Evolutionary conservation across 1,140 invertebrate genomes (phyloP).

Genomic region (fruit fly (Drosophila melanogaster)): Release_6_plus_ISO1_MT NC_004354.4:3202001-3202500

Average conservation of each 20-base stretch:
- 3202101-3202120: constrained; percentile 41
- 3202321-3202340: constrained; percentile 43
- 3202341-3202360: constrained; percentile 15
- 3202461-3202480: no score
- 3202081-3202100: constrained; percentile 4
- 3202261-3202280: not conserved
- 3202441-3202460: no score
- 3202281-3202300: constrained; percentile 21
- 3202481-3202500: not conserved
- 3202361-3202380: not conserved
- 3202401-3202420: no score
- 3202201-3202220: constrained; percentile 42
- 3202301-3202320: constrained; percentile 48
- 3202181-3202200: constrained; percentile 10
- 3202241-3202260: not conserved
- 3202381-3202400: not conserved
- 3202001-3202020: constrained; percentile 47
- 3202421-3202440: no score
- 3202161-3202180: constrained; percentile 72
- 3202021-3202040: constrained; percentile 58
- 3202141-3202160: constrained; percentile 46
- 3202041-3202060: constrained; percentile 50
- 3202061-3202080: constrained; percentile 41
- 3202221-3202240: constrained; percentile 27
- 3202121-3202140: constrained; percentile 70